These are phyloP conservation scores for Polietes domitor DNA, from an alignment of 2,888 invertebrate species.

Conservation along the genomic window DNA sequence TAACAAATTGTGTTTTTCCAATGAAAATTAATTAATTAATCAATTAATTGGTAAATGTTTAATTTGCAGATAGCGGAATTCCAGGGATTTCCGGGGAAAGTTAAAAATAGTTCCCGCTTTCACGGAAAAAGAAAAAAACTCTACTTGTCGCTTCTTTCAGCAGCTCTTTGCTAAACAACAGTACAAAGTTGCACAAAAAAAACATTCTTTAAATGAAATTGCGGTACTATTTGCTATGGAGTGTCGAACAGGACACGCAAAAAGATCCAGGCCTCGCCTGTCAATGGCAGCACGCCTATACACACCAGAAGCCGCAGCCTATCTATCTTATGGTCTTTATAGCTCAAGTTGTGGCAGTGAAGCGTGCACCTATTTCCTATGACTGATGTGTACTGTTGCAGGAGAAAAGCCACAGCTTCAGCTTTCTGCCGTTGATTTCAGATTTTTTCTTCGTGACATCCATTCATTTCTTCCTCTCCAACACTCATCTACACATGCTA, in stretches of 20 bases:
- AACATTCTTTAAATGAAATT: too few relatives aligned
- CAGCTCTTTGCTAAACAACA: too few relatives aligned
- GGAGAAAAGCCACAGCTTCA: conserved; percentile 60
- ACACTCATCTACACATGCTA: conserved; percentile 4
- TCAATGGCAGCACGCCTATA: background rate
- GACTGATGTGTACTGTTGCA: conserved; percentile 44
- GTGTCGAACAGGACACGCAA: background rate
- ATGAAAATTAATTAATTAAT: too few relatives aligned
- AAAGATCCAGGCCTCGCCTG: background rate
- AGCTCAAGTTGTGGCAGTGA: conserved; percentile 51
- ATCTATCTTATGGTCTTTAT: conserved; percentile 21
- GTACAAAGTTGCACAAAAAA: too few relatives aligned
- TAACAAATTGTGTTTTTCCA: too few relatives aligned
- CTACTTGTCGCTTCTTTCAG: too few relatives aligned
- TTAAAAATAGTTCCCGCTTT: too few relatives aligned
- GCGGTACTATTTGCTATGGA: too few relatives aligned
- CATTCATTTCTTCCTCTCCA: background rate
- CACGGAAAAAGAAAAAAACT: too few relatives aligned
- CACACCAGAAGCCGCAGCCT: background rate
- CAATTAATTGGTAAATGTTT: too few relatives aligned
- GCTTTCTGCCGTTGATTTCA: conserved; percentile 37
- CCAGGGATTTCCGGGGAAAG: too few relatives aligned
- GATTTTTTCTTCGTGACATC: background rate
- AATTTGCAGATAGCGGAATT: too few relatives aligned
- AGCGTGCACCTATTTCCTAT: conserved; percentile 10